phyloP scores from a whole-genome alignment of 2,888 invertebrate species.

The Thymelicus acteon region DNA sequence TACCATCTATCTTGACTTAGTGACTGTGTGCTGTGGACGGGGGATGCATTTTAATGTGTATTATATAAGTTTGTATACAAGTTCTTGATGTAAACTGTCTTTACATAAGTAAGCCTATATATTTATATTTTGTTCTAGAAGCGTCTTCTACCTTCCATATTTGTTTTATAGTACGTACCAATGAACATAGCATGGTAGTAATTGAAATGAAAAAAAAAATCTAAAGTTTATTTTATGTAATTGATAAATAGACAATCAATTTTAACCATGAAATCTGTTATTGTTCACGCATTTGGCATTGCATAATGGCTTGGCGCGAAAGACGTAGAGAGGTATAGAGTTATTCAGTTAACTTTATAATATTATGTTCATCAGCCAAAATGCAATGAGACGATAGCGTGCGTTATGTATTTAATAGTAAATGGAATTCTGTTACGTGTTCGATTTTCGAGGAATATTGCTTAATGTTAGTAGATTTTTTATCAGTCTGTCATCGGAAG shows the following conservation, averaged over 20 bases:
- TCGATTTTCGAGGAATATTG: slow-evolving; percentile 81
- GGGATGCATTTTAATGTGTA: slow-evolving; percentile 81
- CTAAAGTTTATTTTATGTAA: slow-evolving; percentile 70
- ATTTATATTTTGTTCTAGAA: slow-evolving; percentile 81
- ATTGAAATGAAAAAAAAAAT: slow-evolving; percentile 71
- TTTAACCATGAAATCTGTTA: slow-evolving; percentile 74
- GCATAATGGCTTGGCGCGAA: slow-evolving; percentile 50
- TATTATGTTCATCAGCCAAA: slow-evolving; percentile 44
- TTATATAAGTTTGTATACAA: slow-evolving; percentile 79
- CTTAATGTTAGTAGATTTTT: slow-evolving; percentile 84
- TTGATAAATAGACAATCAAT: slow-evolving; percentile 73
- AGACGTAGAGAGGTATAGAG: neutral
- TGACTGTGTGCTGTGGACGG: slow-evolving; percentile 67
- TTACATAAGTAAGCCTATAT: slow-evolving; percentile 81
- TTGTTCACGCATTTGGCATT: slow-evolving; percentile 64
- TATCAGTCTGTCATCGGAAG: slow-evolving; percentile 79
- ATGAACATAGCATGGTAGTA: slow-evolving; percentile 70
- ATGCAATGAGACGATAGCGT: slow-evolving; percentile 65
- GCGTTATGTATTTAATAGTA: slow-evolving; percentile 72
- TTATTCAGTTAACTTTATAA: slow-evolving; percentile 10
- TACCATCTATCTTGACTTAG: slow-evolving; percentile 67
- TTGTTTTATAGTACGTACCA: slow-evolving; percentile 81
- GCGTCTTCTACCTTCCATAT: slow-evolving; percentile 75
- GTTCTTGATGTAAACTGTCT: slow-evolving; percentile 80
- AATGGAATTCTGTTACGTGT: slow-evolving; percentile 79